phyloP scores from a whole-genome alignment of 2,888 invertebrate genomes.

The Drosophila helvetica region DNA sequence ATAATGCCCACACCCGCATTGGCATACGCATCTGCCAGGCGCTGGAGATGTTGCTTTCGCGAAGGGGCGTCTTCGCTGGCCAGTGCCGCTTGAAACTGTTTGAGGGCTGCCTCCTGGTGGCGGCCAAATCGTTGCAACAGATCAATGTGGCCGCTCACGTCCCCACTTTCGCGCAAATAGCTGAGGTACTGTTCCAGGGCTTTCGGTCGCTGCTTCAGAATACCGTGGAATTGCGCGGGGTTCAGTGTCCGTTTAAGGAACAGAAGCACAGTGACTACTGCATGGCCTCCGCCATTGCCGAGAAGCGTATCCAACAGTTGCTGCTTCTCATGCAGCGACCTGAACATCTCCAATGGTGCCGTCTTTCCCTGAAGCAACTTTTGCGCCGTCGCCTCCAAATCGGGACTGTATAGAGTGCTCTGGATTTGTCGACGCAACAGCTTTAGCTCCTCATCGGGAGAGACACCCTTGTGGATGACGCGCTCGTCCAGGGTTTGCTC shows the following conservation, averaged over 20 bases:
- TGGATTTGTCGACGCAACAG: conserved; percentile 80
- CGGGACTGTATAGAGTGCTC: conserved; percentile 80
- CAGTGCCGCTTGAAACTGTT: conserved; percentile 83
- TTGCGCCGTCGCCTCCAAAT: conserved; percentile 74
- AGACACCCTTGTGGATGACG: conserved; percentile 79
- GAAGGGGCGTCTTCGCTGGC: conserved; percentile 77
- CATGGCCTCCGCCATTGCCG: conserved; percentile 90
- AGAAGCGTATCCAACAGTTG: conserved; percentile 89
- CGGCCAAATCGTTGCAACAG: conserved; percentile 89
- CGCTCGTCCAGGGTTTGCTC: conserved; percentile 80
- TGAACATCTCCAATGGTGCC: conserved; percentile 85
- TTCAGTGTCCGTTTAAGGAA: conserved; percentile 91
- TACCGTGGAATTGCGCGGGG: conserved; percentile 88
- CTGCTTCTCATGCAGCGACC: conserved; percentile 88
- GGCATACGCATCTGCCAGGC: conserved; percentile 68
- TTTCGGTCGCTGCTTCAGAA: conserved; percentile 88
- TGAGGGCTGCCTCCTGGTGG: conserved; percentile 87
- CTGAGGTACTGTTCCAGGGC: conserved; percentile 90
- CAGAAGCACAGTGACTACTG: conserved; percentile 87
- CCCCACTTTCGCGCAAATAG: conserved; percentile 88
- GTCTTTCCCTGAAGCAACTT: conserved; percentile 85
- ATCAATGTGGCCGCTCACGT: conserved; percentile 84
- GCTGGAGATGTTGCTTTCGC: conserved; percentile 74
- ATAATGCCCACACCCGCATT: conserved; percentile 64
- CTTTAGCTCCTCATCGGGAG: conserved; percentile 83